phyloP scores from a whole-genome alignment of 2,797 vertebrate species.

The Falco biarmicus region DNA sequence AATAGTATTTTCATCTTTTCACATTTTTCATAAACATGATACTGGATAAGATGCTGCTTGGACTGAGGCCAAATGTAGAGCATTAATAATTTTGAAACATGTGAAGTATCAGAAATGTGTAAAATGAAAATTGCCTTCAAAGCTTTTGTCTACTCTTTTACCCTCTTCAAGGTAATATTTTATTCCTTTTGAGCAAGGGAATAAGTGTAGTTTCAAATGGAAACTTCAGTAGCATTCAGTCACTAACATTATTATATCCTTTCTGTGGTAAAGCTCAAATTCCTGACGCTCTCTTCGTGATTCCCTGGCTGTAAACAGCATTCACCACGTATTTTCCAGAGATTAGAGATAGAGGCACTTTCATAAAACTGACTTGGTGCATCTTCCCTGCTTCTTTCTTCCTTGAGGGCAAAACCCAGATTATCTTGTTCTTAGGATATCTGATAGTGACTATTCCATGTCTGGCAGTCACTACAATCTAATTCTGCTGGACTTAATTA shows the following conservation, averaged over 20 bases:
- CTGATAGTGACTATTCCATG: conserved; percentile 47
- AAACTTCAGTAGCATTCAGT: conserved; percentile 7
- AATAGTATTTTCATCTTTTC: neutral
- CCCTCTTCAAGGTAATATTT: neutral
- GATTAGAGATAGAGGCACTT: neutral
- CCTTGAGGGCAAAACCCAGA: conserved; percentile 24
- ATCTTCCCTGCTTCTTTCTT: conserved; percentile 11
- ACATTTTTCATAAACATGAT: neutral
- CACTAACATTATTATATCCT: neutral
- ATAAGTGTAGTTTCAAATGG: neutral
- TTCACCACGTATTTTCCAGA: neutral
- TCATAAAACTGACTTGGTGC: neutral
- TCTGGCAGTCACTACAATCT: conserved; percentile 50
- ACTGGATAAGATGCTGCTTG: neutral
- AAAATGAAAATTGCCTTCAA: conserved; percentile 15
- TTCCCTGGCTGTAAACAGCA: neutral
- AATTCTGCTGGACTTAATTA: conserved; percentile 56
- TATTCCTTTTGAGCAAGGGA: neutral
- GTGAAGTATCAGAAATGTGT: conserved; percentile 10
- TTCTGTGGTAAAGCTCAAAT: neutral
- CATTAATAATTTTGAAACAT: neutral
- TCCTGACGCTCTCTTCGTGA: neutral
- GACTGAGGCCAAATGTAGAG: neutral
- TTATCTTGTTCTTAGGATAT: conserved; percentile 46
- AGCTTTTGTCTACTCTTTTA: neutral